These are phyloP conservation scores for Siderastrea siderea DNA, from an alignment of 92 coral and sea anemone genomes.

Conservation along the genomic window DNA sequence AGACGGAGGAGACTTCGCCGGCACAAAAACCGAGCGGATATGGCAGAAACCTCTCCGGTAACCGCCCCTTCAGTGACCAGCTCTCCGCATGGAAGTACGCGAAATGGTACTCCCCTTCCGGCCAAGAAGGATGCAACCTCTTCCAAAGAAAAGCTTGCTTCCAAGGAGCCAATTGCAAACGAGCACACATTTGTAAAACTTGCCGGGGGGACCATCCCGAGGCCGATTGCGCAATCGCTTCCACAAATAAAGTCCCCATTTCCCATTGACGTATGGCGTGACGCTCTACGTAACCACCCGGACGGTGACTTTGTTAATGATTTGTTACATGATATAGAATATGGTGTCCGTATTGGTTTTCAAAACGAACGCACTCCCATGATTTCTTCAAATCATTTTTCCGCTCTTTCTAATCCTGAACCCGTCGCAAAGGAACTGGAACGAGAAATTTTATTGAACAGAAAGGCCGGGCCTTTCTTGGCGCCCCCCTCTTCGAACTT, in stretches of 20 bases:
- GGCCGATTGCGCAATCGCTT: constrained; percentile 13
- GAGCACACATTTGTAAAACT: constrained; percentile 31
- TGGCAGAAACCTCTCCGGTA: no score
- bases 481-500: constrained; percentile 28
- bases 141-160: no score
- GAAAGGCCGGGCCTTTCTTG: constrained; percentile 42
- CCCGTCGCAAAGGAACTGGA: constrained; percentile 7
- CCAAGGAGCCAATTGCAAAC: not conserved
- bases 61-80: no score
- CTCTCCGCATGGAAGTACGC: no score
- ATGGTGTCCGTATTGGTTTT: constrained; percentile 35
- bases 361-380: not conserved
- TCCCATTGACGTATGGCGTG: not conserved
- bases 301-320: constrained; percentile 18
- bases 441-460: constrained; percentile 13
- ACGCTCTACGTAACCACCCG: constrained; percentile 16
- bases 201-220: constrained; percentile 37
- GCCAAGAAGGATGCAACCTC: no score
- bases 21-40: no score
- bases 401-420: constrained; percentile 3
- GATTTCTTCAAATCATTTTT: constrained; percentile 8
- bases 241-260: constrained; percentile 19
- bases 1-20: no score
- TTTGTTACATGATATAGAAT: not conserved
- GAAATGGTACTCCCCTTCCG: no score